phyloP scores from a whole-genome alignment of 2,888 invertebrate species.

The Metopia argyrocephala region DNA sequence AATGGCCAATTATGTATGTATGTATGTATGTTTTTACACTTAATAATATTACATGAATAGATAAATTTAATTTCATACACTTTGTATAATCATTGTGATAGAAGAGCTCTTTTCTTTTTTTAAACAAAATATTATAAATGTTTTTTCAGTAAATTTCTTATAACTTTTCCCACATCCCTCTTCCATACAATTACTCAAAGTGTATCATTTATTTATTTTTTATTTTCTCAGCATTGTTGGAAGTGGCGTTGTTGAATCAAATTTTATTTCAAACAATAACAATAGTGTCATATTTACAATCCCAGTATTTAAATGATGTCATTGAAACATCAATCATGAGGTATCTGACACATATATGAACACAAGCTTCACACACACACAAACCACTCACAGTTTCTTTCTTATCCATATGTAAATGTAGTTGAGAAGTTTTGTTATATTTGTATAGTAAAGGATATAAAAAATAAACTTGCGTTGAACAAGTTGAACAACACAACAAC shows the following conservation, averaged over 20 bases:
- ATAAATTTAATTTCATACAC: no score
- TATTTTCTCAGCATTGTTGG: neutral
- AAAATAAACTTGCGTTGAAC: no score
- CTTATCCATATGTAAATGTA: no score
- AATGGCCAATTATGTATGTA: no score
- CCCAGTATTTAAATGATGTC: slow-evolving; percentile 37
- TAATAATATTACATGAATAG: no score
- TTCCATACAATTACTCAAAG: slow-evolving; percentile 7
- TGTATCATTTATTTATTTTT: neutral
- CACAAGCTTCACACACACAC: neutral
- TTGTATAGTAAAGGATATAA: no score
- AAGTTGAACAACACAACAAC: neutral
- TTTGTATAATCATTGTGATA: no score
- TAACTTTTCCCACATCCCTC: neutral
- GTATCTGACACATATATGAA: neutral
- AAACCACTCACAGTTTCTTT: neutral
- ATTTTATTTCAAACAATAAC: slow-evolving; percentile 6
- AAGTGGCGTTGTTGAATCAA: neutral
- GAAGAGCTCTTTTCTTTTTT: no score
- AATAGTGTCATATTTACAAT: slow-evolving; percentile 26
- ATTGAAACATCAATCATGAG: slow-evolving; percentile 47
- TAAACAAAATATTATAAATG: no score
- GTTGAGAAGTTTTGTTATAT: no score
- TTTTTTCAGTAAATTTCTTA: no score
- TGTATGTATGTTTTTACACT: no score